A percentile compares a stretch with the other conserved stretches of the same genome.
Conservation (phyloP, 2,888 invertebrate species). For the Gibbula magus region DNA sequence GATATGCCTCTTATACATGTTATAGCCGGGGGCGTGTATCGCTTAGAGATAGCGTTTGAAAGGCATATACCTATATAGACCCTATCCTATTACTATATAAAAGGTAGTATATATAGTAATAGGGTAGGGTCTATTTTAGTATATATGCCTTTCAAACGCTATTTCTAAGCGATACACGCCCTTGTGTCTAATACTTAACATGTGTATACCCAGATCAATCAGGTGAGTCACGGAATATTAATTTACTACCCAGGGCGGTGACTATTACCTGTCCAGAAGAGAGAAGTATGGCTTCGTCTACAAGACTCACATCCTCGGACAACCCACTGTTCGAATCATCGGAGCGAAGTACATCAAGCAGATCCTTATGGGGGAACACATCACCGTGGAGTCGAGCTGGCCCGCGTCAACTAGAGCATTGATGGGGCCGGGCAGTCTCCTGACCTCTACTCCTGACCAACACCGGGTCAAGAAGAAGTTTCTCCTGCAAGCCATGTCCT, state of each 20-base stretch:
- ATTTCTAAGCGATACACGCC: no score
- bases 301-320: slow-evolving; percentile 69
- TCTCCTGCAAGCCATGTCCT: background rate
- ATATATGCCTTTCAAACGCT: no score
- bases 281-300: slow-evolving; percentile 63
- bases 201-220: no score
- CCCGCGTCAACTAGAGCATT: background rate
- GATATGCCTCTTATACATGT: no score
- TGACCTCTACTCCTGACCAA: background rate
- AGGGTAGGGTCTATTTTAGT: no score
- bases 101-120: no score
- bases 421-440: background rate
- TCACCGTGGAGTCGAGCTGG: slow-evolving; percentile 45
- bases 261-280: slow-evolving; percentile 47
- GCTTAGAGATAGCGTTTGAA: no score
- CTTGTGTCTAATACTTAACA: no score
- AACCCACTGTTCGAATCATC: slow-evolving; percentile 64
- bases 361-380: slow-evolving; percentile 62
- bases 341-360: slow-evolving; percentile 63
- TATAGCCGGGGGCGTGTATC: no score
- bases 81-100: no score
- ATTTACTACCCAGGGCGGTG: background rate
- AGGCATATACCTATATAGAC: no score
- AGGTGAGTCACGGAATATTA: no score
- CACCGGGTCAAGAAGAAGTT: slow-evolving; percentile 9